phyloP scores from a whole-genome alignment of 1,140 invertebrate species.

The Thaumatotibia leucotreta region DNA sequence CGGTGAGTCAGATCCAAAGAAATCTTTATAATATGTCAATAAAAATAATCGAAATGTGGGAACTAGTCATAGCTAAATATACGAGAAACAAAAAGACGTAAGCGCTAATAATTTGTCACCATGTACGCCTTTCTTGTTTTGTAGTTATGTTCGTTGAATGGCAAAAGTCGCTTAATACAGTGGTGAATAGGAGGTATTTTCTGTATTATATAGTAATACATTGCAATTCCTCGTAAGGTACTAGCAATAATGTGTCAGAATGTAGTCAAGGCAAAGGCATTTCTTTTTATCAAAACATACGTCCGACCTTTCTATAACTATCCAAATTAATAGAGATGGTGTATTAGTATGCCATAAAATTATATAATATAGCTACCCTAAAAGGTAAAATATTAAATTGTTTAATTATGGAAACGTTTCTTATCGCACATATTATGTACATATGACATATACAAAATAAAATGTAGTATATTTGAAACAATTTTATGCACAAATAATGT shows the following conservation, averaged over 20 bases:
- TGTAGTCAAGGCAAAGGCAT: background rate
- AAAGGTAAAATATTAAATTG: too few species aligned
- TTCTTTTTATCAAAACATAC: too few species aligned
- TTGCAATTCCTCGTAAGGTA: background rate
- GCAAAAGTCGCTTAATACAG: background rate
- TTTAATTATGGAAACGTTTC: too few species aligned
- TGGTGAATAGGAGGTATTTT: background rate
- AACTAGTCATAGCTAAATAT: background rate
- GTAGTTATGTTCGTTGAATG: background rate
- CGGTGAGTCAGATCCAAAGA: background rate
- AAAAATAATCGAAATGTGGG: conserved; percentile 8
- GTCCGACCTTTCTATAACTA: too few species aligned
- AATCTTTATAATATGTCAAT: conserved; percentile 4
- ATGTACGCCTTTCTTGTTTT: background rate
- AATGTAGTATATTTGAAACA: too few species aligned
- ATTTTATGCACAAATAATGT: too few species aligned
- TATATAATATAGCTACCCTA: too few species aligned
- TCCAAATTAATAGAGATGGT: too few species aligned
- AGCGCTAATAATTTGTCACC: background rate
- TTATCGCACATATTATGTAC: too few species aligned
- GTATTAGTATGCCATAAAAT: too few species aligned
- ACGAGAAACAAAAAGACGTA: background rate
- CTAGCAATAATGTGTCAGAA: background rate
- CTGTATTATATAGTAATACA: background rate
- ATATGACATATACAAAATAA: too few species aligned